Evolutionary conservation across 2,888 invertebrate genomes (phyloP).

Genomic region (Cosmia pyralina): DNA sequence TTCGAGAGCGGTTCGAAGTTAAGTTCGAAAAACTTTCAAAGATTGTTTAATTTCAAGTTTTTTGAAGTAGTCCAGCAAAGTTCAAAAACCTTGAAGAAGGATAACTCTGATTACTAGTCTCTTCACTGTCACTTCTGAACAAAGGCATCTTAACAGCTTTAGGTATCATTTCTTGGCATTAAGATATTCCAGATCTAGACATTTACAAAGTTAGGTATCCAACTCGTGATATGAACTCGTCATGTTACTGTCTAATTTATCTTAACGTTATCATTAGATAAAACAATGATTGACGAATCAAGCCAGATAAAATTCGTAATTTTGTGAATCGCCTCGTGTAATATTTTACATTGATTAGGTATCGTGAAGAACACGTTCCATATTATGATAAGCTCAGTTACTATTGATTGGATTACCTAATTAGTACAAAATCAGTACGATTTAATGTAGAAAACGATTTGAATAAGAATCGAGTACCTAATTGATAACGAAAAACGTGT

Average conservation of each 20-base stretch:
- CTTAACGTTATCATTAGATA: constrained; percentile 35
- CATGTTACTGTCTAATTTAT: constrained; percentile 36
- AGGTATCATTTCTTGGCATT: constrained; percentile 18
- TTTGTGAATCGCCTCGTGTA: constrained; percentile 22
- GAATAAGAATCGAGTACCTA: background rate
- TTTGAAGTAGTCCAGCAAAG: background rate
- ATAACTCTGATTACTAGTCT: background rate
- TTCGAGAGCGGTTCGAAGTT: background rate
- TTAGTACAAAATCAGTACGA: constrained; percentile 17
- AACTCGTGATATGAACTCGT: constrained; percentile 13
- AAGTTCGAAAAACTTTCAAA: background rate
- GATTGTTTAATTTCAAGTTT: background rate
- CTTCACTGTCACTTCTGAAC: background rate
- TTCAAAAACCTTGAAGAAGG: background rate
- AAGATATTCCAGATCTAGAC: constrained; percentile 28
- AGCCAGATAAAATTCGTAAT: constrained; percentile 31
- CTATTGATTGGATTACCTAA: constrained; percentile 10
- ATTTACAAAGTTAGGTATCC: constrained; percentile 13
- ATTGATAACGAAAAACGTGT: constrained; percentile 14
- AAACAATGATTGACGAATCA: constrained; percentile 39
- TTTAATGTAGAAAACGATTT: background rate
- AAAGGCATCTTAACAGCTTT: constrained; percentile 15
- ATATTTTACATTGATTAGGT: constrained; percentile 3
- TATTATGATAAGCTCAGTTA: constrained; percentile 10
- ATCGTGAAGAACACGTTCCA: constrained; percentile 18